Percentiles rank a stretch among this genome's conserved stretches.
Evolutionary conservation across 2,797 vertebrate genomes (phyloP).

Genomic region (Amazona finschi): DNA sequence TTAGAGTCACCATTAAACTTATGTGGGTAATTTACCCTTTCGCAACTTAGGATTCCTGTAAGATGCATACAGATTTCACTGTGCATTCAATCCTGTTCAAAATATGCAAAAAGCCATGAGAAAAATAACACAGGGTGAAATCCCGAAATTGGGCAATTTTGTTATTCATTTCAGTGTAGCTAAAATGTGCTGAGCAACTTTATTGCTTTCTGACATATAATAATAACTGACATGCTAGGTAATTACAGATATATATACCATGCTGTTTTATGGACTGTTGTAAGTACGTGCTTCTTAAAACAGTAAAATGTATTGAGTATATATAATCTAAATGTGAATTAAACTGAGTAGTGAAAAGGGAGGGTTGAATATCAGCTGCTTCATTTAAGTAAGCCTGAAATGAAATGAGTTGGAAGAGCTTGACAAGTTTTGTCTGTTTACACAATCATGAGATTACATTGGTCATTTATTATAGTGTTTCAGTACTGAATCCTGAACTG

Average conservation of each 20-base stretch:
- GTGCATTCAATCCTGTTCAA: not conserved
- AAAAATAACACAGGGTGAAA: not conserved
- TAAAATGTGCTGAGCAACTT: not conserved
- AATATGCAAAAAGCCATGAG: not conserved
- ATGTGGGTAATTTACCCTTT: not conserved
- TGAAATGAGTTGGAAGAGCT: not conserved
- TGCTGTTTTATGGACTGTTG: not conserved
- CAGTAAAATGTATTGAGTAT: not conserved
- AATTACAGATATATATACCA: not conserved
- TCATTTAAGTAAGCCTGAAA: not conserved
- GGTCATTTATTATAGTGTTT: not conserved
- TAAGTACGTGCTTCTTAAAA: not conserved
- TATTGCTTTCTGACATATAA: not conserved
- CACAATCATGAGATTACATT: not conserved
- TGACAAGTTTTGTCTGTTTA: not conserved
- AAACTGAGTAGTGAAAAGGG: not conserved
- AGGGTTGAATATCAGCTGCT: not conserved
- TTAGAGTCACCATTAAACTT: not conserved
- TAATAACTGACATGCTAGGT: not conserved
- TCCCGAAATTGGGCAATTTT: accelerated
- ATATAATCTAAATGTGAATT: not conserved
- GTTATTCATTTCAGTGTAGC: not conserved
- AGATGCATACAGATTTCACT: not conserved
- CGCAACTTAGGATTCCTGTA: not conserved
- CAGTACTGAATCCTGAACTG: not conserved